A percentile compares a stretch with the other conserved stretches of the same genome.
These are phyloP conservation scores for Macropus fuliginosus DNA, from an alignment of 2,797 vertebrate genomes.

Conservation along the genomic window DNA sequence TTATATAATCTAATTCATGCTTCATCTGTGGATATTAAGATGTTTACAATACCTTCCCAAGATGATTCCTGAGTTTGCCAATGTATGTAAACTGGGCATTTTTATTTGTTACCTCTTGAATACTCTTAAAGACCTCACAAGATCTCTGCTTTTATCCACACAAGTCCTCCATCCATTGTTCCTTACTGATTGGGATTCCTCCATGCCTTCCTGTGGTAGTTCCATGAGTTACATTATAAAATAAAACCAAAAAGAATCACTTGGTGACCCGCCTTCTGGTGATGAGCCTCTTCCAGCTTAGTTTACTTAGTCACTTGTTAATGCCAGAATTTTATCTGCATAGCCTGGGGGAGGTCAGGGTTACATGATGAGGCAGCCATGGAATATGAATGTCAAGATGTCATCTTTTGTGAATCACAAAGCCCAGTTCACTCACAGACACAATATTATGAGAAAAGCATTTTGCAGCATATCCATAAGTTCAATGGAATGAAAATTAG, in stretches of 20 bases:
- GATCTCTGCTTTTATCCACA: not conserved
- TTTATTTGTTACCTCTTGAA: not conserved
- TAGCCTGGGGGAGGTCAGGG: not conserved
- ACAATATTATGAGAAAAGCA: conserved; percentile 59
- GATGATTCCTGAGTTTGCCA: not conserved
- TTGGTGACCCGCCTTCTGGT: not conserved
- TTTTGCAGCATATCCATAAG: conserved; percentile 69
- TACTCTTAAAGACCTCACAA: not conserved
- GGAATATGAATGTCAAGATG: not conserved
- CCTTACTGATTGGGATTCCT: not conserved
- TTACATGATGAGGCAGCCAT: not conserved
- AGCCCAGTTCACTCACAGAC: conserved; percentile 64
- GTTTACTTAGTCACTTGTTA: not conserved
- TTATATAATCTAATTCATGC: not conserved
- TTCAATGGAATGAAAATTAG: conserved; percentile 62
- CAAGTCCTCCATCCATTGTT: not conserved
- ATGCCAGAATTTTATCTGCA: not conserved
- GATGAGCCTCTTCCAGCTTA: not conserved
- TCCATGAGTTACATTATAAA: not conserved
- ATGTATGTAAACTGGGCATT: not conserved
- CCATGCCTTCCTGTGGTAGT: not conserved
- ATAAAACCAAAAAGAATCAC: not conserved
- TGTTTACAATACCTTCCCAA: not conserved
- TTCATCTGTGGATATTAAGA: not conserved
- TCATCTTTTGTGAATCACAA: conserved; percentile 46